These are phyloP conservation scores for Diadegma fenestrale DNA, from an alignment of 2,888 invertebrate species.

Conservation along the genomic window DNA sequence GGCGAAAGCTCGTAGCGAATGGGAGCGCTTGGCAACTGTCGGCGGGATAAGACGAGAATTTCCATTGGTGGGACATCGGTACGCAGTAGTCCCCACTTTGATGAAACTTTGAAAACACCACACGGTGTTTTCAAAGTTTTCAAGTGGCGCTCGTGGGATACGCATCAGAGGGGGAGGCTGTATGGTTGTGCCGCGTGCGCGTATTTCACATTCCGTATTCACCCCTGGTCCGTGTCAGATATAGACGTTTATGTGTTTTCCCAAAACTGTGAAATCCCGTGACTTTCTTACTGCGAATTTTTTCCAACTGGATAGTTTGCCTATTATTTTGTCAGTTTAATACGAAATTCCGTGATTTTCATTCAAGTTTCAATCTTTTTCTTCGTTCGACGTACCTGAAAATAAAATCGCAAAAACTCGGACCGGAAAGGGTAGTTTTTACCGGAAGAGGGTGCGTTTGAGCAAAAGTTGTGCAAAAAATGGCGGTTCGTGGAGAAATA, in stretches of 20 bases:
- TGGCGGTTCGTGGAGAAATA: slow-evolving; percentile 64
- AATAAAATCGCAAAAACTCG: neutral
- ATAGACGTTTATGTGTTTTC: slow-evolving; percentile 37
- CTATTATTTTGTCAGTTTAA: neutral
- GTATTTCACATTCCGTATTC: slow-evolving; percentile 69
- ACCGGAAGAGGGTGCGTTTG: slow-evolving; percentile 30
- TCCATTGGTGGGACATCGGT: slow-evolving; percentile 70
- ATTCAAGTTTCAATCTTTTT: neutral
- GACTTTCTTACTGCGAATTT: neutral
- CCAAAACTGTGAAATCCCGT: neutral
- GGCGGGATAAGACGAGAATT: slow-evolving; percentile 75
- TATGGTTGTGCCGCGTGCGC: slow-evolving; percentile 70
- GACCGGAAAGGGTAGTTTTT: slow-evolving; percentile 64
- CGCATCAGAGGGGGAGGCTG: slow-evolving; percentile 64
- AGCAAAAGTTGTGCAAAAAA: neutral
- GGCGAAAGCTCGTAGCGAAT: slow-evolving; percentile 71
- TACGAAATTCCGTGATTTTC: neutral
- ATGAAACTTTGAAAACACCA: slow-evolving; percentile 73
- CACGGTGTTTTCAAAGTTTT: slow-evolving; percentile 75
- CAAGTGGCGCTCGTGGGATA: slow-evolving; percentile 64
- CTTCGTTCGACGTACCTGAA: neutral
- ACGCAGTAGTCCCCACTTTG: slow-evolving; percentile 68
- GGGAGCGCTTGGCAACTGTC: slow-evolving; percentile 72
- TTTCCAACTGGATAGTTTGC: neutral
- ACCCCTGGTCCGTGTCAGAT: slow-evolving; percentile 67